Evolutionary conservation across 1,140 invertebrate species (phyloP).

Genomic region (Paramacrobiotus metropolitanus): DNA sequence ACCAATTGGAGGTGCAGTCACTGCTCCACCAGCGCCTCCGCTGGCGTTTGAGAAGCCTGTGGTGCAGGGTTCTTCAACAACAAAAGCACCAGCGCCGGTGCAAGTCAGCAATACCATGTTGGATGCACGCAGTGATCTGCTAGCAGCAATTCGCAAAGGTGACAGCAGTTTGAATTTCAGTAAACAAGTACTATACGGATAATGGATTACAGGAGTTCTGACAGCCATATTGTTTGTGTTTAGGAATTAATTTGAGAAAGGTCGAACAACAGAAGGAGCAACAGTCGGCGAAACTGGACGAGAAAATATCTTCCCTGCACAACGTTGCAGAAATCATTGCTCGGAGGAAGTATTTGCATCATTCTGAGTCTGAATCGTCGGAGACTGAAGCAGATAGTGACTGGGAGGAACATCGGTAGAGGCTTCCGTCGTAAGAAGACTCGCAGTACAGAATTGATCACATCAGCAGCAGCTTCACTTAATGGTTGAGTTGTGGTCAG

Average conservation of each 20-base stretch:
- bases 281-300: conserved; percentile 38
- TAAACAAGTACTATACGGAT: too few species aligned
- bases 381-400: conserved; percentile 23
- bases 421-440: too few species aligned
- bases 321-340: conserved; percentile 88
- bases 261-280: conserved; percentile 67
- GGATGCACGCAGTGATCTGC: conserved; percentile 6
- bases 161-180: too few species aligned
- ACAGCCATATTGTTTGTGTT: conserved; percentile 15
- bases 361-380: conserved; percentile 64
- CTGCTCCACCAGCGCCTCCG: conserved; percentile 12
- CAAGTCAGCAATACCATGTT: not conserved
- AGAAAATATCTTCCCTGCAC: conserved; percentile 35
- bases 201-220: too few species aligned
- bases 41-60: conserved; percentile 9
- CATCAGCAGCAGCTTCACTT: too few species aligned
- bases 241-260: conserved; percentile 69
- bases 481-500: too few species aligned
- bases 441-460: too few species aligned
- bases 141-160: conserved; percentile 7
- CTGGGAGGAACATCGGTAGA: too few species aligned
- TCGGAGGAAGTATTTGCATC: conserved; percentile 71
- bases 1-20: not conserved
- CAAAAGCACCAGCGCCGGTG: not conserved
- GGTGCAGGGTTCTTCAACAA: conserved; percentile 4